Percentiles rank a stretch among this genome's conserved stretches.
These are phyloP conservation scores for Gulo gulo DNA, from an alignment of 2,113 vertebrate species.

Conservation along the genomic window DNA sequence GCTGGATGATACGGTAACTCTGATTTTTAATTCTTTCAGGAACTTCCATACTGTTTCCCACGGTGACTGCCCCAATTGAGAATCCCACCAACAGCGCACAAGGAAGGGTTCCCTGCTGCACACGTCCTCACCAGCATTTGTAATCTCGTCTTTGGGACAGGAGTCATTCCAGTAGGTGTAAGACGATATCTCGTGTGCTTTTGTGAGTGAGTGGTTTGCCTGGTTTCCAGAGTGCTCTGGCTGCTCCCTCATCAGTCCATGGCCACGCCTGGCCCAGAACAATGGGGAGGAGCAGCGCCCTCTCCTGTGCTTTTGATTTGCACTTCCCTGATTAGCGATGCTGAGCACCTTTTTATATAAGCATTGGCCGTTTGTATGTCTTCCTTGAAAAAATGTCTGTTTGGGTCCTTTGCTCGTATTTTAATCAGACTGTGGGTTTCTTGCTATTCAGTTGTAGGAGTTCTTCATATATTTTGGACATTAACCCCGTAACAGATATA, in stretches of 20 bases:
- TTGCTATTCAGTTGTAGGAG: neutral
- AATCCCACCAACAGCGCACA: neutral
- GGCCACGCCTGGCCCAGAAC: slow-evolving; percentile 23
- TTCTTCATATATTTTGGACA: neutral
- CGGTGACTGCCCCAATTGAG: neutral
- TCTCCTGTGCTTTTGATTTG: neutral
- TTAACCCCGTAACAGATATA: neutral
- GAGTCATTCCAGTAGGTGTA: neutral
- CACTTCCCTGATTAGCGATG: neutral
- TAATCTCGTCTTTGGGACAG: neutral
- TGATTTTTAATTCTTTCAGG: neutral
- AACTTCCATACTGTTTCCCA: neutral
- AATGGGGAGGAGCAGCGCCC: slow-evolving; percentile 40
- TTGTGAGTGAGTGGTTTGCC: slow-evolving; percentile 53
- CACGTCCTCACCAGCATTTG: neutral
- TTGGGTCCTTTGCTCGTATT: neutral
- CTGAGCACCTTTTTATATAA: neutral
- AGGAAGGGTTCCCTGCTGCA: neutral
- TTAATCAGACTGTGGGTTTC: neutral
- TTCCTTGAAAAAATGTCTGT: neutral
- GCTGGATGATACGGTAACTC: neutral
- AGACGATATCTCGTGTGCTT: neutral
- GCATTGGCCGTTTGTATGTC: neutral
- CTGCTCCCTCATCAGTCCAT: neutral
- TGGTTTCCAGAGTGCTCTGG: slow-evolving; percentile 61